Evolutionary conservation across 2,888 invertebrate genomes (phyloP), one percentile per base, ranked within the genome.

Genomic region (Gerris lacustris): DNA sequence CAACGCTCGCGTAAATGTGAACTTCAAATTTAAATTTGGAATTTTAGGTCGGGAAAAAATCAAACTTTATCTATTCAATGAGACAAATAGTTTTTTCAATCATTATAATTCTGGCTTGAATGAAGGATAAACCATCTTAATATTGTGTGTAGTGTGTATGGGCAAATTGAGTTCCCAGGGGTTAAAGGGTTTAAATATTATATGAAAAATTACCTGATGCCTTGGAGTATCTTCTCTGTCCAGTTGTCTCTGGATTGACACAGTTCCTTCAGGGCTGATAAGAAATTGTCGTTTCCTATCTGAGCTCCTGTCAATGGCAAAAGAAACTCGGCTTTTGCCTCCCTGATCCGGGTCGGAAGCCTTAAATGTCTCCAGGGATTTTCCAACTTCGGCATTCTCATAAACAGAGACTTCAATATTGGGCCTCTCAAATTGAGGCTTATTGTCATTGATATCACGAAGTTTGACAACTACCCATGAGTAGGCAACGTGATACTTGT

Each of bases 281-380:
- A 91, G 89, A 81, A 96, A 96, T 80, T 96, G 96, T 67, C 96
- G 84, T 79, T 94, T 94, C 73, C 95, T 86, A 80, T 96, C 96
- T 5, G 95, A 95, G 15, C 90, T 88, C 75, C 96, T 86, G 79
- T 96, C 95, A 77, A 96, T 96, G 15, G 92, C 91, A 79, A 94
- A 95, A 0, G 91, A 91, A 1, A 92, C 92, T 82, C 91, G 92
- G 79, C 93, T 93, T 79, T 92, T 93, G 31, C 94, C 94, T 43
- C 94, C 92, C 81, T 95, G 95, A 82, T 99, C 98, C 5, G 92
- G 94, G 84, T 98, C 98, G 9, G 91, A 92, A 4, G 97, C 97
- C 79, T 91, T 91, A 82, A 98, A 98, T 18, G 92, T 92, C 81
- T 96, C 95, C 76, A 98, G 83, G 75, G 88, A 89, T 76, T 92